Conservation (phyloP, 2,797 vertebrate genomes). For the Coregonus suidteri region DNA sequence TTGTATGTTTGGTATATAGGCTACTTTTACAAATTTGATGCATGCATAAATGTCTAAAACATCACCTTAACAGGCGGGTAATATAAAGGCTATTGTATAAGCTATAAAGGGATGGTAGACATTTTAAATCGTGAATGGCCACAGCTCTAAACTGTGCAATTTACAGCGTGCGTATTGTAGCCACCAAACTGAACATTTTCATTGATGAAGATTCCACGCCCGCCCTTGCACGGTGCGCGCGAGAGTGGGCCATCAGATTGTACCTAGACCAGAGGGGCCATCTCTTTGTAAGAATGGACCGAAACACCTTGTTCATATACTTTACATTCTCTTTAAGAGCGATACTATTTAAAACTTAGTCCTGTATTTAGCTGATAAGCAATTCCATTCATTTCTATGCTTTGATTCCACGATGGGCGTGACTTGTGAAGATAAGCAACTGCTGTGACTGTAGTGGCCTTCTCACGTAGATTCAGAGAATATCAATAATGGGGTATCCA, state of each 20-base stretch:
- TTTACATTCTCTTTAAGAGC: neutral
- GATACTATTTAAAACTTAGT: too few relatives aligned
- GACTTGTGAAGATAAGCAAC: neutral
- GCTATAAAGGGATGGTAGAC: neutral
- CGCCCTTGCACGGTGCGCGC: neutral
- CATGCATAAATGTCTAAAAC: neutral
- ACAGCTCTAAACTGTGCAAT: neutral
- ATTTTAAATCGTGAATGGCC: slow-evolving; percentile 1
- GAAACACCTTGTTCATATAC: neutral
- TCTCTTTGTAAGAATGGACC: neutral
- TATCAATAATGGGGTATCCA: neutral
- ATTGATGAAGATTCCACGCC: slow-evolving; percentile 10
- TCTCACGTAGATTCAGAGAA: neutral
- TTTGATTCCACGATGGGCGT: neutral
- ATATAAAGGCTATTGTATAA: neutral
- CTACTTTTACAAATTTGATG: neutral
- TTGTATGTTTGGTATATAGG: neutral
- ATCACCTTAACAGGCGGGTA: neutral
- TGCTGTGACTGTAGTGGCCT: neutral
- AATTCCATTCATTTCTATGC: too few relatives aligned
- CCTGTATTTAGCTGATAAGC: too few relatives aligned
- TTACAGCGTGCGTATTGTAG: neutral
- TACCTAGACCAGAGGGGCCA: neutral
- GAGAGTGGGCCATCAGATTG: neutral
- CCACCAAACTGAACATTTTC: neutral